Conservation (phyloP, 2,888 invertebrate species). For the Tetropium fuscum region DNA sequence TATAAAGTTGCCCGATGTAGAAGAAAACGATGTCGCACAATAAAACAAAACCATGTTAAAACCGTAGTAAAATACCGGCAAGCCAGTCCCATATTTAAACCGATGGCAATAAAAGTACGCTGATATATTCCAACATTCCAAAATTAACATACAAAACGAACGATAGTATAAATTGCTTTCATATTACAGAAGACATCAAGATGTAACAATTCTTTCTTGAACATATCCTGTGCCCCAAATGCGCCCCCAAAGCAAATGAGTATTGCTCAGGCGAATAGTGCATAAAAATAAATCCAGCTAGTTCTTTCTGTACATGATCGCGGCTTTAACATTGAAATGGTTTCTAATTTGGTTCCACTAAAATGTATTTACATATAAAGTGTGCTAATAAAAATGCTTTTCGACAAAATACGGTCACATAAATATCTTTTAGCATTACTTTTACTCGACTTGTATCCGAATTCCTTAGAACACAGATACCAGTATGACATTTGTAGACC, state of each 20-base stretch:
- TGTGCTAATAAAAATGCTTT: slow-evolving; percentile 11
- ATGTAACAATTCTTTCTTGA: slow-evolving; percentile 17
- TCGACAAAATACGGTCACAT: no score
- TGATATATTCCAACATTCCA: slow-evolving; percentile 6
- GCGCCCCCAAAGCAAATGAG: slow-evolving; percentile 32
- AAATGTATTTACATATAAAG: slow-evolving; percentile 14
- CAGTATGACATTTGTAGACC: no score
- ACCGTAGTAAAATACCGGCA: neutral
- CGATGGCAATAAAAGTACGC: slow-evolving; percentile 3
- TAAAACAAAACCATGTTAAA: slow-evolving; percentile 10
- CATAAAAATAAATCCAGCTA: slow-evolving; percentile 42
- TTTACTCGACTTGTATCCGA: no score
- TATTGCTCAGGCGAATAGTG: slow-evolving; percentile 40
- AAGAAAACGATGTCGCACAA: neutral
- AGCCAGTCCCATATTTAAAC: slow-evolving; percentile 2
- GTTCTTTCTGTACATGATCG: slow-evolving; percentile 15
- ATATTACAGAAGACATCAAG: slow-evolving; percentile 12
- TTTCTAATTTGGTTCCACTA: slow-evolving; percentile 23
- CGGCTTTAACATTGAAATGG: slow-evolving; percentile 16
- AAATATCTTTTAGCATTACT: no score
- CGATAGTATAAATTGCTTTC: slow-evolving; percentile 8
- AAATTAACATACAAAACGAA: slow-evolving; percentile 13
- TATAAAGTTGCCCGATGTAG: slow-evolving; percentile 11
- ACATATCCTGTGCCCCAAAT: neutral
- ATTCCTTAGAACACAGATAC: no score